Conservation (phyloP, 53 echinoderm and acorn worm species). For the Stichopus horrens region DNA sequence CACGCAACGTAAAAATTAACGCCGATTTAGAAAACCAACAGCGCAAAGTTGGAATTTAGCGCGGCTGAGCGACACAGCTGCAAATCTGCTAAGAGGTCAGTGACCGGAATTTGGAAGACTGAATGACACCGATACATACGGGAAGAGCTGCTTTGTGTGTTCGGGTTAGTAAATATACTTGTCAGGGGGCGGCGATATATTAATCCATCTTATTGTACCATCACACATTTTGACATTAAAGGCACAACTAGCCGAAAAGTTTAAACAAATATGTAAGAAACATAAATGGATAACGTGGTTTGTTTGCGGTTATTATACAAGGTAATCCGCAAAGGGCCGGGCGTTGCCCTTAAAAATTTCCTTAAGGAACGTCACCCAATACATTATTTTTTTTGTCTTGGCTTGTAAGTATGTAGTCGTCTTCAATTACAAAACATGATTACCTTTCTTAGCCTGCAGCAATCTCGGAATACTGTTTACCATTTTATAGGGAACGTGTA, state of each 20-base stretch:
- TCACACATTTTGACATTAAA: not conserved
- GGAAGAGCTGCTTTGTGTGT: not conserved
- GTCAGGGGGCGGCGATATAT: not conserved
- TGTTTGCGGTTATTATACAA: not conserved
- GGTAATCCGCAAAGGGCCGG: not conserved
- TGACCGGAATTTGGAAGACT: not conserved
- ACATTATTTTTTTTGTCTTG: no score
- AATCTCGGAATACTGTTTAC: no score
- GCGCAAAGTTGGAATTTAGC: no score
- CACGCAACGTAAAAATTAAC: no score
- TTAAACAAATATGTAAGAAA: no score
- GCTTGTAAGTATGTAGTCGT: no score
- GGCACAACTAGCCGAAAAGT: not conserved
- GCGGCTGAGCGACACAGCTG: not conserved
- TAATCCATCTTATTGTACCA: not conserved
- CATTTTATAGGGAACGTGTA: no score
- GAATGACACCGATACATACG: not conserved
- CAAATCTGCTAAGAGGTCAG: not conserved
- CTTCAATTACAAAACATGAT: no score
- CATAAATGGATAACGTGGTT: not conserved
- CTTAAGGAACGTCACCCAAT: no score
- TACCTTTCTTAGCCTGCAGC: no score
- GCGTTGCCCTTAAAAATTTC: conserved; percentile 3
- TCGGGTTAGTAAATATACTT: not conserved
- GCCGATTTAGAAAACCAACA: no score